These are phyloP conservation scores for Hoplostethus mediterraneus DNA, from an alignment of 2,797 vertebrate genomes.

Conservation along the genomic window DNA sequence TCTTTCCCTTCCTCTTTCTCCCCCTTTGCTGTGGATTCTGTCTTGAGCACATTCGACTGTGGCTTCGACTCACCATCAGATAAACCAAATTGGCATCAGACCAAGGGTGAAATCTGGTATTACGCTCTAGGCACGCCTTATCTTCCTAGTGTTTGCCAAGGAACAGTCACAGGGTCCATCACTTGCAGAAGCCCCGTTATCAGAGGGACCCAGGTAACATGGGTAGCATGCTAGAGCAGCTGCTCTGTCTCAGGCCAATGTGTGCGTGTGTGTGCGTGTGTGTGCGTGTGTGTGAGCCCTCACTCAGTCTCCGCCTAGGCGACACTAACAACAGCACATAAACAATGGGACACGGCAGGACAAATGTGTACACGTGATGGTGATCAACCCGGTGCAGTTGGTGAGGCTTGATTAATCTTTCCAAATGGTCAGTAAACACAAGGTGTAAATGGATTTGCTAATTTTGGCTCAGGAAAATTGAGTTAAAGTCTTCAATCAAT, in stretches of 20 bases:
- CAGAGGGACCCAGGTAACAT: slow-evolving; percentile 70
- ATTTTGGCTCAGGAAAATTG: slow-evolving; percentile 38
- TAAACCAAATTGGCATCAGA: slow-evolving; percentile 68
- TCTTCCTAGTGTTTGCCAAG: slow-evolving; percentile 78
- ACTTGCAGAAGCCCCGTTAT: slow-evolving; percentile 78
- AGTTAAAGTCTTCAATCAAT: slow-evolving; percentile 44
- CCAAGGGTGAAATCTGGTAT: slow-evolving; percentile 75
- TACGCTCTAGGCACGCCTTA: slow-evolving; percentile 71
- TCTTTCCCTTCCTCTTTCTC: slow-evolving; percentile 18
- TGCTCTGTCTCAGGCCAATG: slow-evolving; percentile 60
- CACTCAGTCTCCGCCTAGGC: background rate
- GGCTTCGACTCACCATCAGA: slow-evolving; percentile 62
- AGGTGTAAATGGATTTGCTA: slow-evolving; percentile 29
- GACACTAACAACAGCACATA: slow-evolving; percentile 34
- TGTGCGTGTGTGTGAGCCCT: slow-evolving; percentile 6
- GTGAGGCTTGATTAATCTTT: slow-evolving; percentile 25
- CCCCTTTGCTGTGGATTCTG: slow-evolving; percentile 39
- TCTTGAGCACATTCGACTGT: slow-evolving; percentile 43
- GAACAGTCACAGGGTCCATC: slow-evolving; percentile 76
- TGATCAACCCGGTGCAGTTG: slow-evolving; percentile 35
- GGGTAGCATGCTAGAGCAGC: slow-evolving; percentile 68
- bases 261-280: slow-evolving; percentile 10
- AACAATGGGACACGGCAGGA: slow-evolving; percentile 48
- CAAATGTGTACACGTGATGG: slow-evolving; percentile 40
- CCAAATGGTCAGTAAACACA: slow-evolving; percentile 10